phyloP scores from a whole-genome alignment of 2,888 invertebrate species.

The Germaria angustata region DNA sequence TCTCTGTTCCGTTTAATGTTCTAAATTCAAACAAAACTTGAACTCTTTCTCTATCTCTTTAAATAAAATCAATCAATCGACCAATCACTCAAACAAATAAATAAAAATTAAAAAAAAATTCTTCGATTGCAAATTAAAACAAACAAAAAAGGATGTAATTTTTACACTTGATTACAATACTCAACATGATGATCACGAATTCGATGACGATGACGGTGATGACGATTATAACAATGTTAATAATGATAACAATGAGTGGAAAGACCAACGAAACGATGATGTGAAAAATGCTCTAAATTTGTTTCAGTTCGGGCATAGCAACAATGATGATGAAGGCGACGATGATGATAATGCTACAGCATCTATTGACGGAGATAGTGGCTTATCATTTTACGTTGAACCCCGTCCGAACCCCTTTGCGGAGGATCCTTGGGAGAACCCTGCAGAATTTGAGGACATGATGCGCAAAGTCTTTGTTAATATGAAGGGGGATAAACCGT shows the following conservation, averaged over 20 bases:
- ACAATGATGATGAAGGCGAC: conserved; percentile 73
- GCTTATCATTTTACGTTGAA: conserved; percentile 49
- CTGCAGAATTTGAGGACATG: neutral
- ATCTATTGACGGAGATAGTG: conserved; percentile 63
- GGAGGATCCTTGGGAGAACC: conserved; percentile 74
- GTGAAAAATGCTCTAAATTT: conserved; percentile 70
- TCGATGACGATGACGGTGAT: conserved; percentile 65
- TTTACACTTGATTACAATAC: conserved; percentile 74
- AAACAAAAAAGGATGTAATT: conserved; percentile 71
- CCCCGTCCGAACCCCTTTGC: conserved; percentile 60
- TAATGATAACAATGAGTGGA: conserved; percentile 70
- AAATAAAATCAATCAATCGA: conserved; percentile 40
- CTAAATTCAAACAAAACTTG: conserved; percentile 57
- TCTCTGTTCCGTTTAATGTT: conserved; percentile 50
- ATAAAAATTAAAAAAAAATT: no score
- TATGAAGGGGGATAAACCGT: neutral
- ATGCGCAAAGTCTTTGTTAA: neutral
- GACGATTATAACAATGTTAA: conserved; percentile 65
- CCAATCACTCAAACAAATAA: no score
- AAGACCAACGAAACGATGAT: conserved; percentile 64
- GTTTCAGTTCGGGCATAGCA: conserved; percentile 72
- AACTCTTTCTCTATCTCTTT: conserved; percentile 62
- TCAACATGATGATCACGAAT: conserved; percentile 67
- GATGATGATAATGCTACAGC: conserved; percentile 71
- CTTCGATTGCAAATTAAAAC: conserved; percentile 60